Evolutionary conservation across 1,140 invertebrate genomes (phyloP).

Genomic region (Rhizoglyphus robini): DNA sequence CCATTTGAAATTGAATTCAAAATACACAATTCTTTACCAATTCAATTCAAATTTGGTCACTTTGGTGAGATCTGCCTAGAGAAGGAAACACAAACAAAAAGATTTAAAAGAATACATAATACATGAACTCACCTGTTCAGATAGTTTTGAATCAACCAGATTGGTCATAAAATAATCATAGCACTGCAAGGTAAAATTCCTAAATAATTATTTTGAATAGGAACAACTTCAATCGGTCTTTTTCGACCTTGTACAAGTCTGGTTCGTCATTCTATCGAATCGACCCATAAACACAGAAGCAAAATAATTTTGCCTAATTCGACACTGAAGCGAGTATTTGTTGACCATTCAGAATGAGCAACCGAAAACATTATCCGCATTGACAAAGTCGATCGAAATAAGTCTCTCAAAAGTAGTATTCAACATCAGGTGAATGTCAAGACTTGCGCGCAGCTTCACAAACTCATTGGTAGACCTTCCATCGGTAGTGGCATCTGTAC

Average conservation of each 20-base stretch:
- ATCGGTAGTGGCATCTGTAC: too few relatives aligned
- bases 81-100: too few relatives aligned
- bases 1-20: too few relatives aligned
- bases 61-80: too few relatives aligned
- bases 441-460: constrained; percentile 45
- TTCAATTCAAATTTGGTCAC: too few relatives aligned
- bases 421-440: constrained; percentile 69
- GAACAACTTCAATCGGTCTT: background rate
- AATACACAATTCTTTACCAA: too few relatives aligned
- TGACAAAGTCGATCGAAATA: constrained; percentile 47
- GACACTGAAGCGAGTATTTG: constrained; percentile 36
- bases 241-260: background rate
- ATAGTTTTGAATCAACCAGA: background rate
- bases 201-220: background rate
- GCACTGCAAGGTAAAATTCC: background rate
- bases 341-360: constrained; percentile 69
- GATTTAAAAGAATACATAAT: too few relatives aligned
- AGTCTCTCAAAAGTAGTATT: constrained; percentile 63
- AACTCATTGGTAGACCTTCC: constrained; percentile 45
- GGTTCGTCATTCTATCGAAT: background rate
- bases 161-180: background rate
- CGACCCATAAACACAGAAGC: background rate
- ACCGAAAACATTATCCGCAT: constrained; percentile 49
- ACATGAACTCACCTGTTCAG: too few relatives aligned
- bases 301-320: background rate